Base-by-base conservation (phyloP, 2,797 vertebrate species). In the Nothura maculosa region DNA sequence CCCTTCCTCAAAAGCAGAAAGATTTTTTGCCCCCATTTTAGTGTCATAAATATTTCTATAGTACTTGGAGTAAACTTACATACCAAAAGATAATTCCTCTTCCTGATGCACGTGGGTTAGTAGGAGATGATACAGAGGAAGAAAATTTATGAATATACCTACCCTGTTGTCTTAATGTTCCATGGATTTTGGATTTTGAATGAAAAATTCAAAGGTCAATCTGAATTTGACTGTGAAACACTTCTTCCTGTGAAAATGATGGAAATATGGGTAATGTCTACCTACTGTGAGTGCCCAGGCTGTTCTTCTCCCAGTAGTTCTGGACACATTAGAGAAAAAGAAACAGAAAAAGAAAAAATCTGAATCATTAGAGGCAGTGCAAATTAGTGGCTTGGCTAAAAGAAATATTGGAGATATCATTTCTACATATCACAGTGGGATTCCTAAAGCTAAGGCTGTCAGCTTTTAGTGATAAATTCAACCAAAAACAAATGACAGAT, bases 381-480 rank as follows among this genome's bases (percentile, higher is more conserved):
- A 85, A 87, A 85, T 47, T 17, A 64, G 16, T 16, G 6, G 17
- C 78, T 57, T 90, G 62, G 27, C 34, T 87, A 78, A 73, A 83
- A 87, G 47, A 67, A 90, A 38, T 80, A 75, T 47, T 50, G 48
- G 62, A 81, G 52, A 34, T 76, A 57, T 5, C 25, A 27, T 47
- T 94, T 94, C 81, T 81, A 61, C 27, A 28, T 89, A 90, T 72
- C 86, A 85, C 86, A 87, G 73, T n/a, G 81, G 83, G 69, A 70
- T 79, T 92, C 45, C 36, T 73, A 85, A 91, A 87, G 38, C 25
- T 87, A 81, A 93, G 57, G 28, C 70, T 89, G 68, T 79, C 77
- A 91, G 43, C 30, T 95, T 61, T 84, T 93, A 86, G 81, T 70
- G 92, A 79, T 25, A 25, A 85, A 92, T 91, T 89, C 69, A 74